Conservation (phyloP, 2,113 vertebrate genomes). For the Plotosus lineatus region DNA sequence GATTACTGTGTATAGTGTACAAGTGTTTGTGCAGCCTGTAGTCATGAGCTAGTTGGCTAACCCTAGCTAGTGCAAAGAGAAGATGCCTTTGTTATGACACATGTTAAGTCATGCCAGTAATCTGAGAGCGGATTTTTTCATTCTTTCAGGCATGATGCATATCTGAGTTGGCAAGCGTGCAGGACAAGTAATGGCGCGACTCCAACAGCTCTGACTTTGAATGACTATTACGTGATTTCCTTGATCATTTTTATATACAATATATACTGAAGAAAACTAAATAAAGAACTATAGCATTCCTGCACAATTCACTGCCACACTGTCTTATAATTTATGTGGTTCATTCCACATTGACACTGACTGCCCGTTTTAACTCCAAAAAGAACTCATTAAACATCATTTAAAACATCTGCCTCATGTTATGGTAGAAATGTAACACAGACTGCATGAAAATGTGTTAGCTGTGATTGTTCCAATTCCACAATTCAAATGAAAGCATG, state of each 20-base stretch:
- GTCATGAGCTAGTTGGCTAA: not conserved
- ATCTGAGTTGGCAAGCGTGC: not conserved
- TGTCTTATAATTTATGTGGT: not conserved
- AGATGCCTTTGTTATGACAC: not conserved
- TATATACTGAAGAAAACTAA: too few relatives aligned
- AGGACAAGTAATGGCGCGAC: not conserved
- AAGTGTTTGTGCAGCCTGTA: not conserved
- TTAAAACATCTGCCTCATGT: not conserved
- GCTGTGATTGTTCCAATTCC: not conserved
- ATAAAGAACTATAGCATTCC: not conserved
- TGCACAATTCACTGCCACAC: not conserved
- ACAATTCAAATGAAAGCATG: not conserved
- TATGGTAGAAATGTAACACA: not conserved
- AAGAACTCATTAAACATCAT: not conserved
- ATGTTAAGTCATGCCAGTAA: slow-evolving; percentile 6
- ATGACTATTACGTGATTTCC: not conserved
- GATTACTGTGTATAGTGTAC: not conserved
- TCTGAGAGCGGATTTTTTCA: not conserved
- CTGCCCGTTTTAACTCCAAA: not conserved
- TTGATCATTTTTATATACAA: too few relatives aligned
- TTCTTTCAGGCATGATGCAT: not conserved
- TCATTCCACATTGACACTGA: not conserved
- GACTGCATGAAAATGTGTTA: not conserved
- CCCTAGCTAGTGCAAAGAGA: not conserved
- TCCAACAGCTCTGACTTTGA: not conserved